Evolutionary conservation across 1,140 invertebrate species (phyloP), one percentile per base, ranked within the genome.

Genomic region (Rhagoletis pomonella): DNA sequence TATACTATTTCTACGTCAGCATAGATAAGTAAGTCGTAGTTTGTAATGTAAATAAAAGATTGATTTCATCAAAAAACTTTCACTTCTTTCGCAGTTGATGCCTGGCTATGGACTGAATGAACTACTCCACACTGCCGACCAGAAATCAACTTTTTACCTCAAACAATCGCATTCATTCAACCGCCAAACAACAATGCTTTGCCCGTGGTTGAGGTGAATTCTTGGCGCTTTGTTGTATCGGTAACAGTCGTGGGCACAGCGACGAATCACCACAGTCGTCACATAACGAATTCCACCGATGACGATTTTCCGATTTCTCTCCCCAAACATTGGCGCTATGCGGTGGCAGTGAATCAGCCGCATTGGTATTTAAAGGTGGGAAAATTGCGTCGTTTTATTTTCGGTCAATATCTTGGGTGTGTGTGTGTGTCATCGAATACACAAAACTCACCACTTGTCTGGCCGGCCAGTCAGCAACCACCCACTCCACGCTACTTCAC

Each of bases 321-420:
- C n/a, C 73, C 4, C 3, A 81, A 81, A 17, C 44, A 81, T 39
- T 14, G 67, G 12, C 12, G 73, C 9, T 7, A 29, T 19, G 29
- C 73, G 44, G n/a, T 62, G 60, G 60, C n/a, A 47, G 47, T 81
- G 73, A 81, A 81, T 81, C 73, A 81, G 17, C 47, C 17, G 73
- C 73, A 0, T 81, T 81, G 73, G 73, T 55, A 81, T 81, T 19
- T 42, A 81, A 81, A 81, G 73, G 47, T 81, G 73, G 29, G n/a
- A 50, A 81, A 81, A 81, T 29, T 50, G 47, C 50, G 73, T 55
- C 29, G 47, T 81, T 81, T 50, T 55, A 29, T 81, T 81, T 81
- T 81, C 73, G n/a, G n/a, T 44, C 47, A 62, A 62, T 62, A 62
- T 7, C 60, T 19, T 42, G 1, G 5, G 39, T 29, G 73, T 81